Conservation (phyloP, 2,113 vertebrate genomes). For the Bos indicus region DNA sequence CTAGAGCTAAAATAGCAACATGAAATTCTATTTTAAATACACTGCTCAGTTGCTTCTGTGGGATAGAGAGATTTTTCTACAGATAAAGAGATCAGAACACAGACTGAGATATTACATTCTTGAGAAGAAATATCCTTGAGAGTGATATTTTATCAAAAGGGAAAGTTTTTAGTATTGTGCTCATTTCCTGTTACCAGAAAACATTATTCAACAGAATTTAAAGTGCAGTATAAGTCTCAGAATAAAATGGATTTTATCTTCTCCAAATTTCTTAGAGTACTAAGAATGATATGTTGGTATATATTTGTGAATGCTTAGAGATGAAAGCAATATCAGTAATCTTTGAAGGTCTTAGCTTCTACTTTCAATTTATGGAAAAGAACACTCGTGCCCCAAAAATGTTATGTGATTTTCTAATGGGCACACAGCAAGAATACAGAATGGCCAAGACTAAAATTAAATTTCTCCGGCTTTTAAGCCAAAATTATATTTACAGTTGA, state of each 20-base stretch:
- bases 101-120: conserved; percentile 22
- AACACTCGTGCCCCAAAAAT: background rate
- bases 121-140: conserved; percentile 35
- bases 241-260: conserved; percentile 41
- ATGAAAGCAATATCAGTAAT: background rate
- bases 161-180: conserved; percentile 41
- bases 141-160: conserved; percentile 22
- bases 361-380: background rate
- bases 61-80: background rate
- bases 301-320: background rate
- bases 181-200: conserved; percentile 52
- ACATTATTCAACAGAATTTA: conserved; percentile 42
- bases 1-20: background rate
- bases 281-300: conserved; percentile 31
- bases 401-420: background rate
- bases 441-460: background rate
- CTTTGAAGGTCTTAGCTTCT: background rate
- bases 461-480: background rate
- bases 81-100: background rate
- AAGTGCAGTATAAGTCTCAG: background rate
- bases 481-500: background rate
- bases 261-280: conserved; percentile 34
- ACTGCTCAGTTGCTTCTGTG: background rate
- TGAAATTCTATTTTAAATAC: conserved; percentile 13
- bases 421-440: background rate